phyloP scores from a whole-genome alignment of 92 coral and sea anemone species.

The Epizoanthus scotinus region DNA sequence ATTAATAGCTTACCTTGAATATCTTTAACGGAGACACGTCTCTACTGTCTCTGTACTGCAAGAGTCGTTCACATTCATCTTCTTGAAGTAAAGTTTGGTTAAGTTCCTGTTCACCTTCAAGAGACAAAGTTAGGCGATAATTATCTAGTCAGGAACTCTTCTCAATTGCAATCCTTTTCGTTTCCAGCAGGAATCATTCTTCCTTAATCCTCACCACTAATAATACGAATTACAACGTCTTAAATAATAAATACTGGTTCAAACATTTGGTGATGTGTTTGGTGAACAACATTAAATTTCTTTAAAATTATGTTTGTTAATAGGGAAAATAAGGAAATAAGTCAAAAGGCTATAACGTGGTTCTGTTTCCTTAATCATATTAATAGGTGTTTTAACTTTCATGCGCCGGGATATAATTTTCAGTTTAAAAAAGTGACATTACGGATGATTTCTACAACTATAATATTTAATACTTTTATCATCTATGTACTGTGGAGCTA shows the following conservation, averaged over 20 bases:
- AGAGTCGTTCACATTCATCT: constrained; percentile 53
- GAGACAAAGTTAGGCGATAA: background rate
- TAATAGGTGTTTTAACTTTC: no score
- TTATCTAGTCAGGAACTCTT: background rate
- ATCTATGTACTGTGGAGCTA: no score
- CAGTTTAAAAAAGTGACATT: background rate
- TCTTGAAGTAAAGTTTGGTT: constrained; percentile 41
- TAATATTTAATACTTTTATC: no score
- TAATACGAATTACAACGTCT: no score
- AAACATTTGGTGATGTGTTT: background rate
- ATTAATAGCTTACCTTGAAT: constrained; percentile 50
- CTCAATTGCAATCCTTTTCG: no score
- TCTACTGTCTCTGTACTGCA: constrained; percentile 4
- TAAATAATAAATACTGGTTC: no score
- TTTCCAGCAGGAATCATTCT: background rate
- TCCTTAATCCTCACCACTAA: background rate
- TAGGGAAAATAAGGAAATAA: no score
- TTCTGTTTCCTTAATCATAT: no score
- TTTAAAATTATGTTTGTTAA: no score
- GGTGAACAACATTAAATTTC: no score
- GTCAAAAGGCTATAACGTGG: no score
- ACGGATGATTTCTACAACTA: background rate
- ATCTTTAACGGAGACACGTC: constrained; percentile 41
- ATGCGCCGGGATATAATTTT: background rate
- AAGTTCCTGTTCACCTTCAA: constrained; percentile 11